Evolutionary conservation across 2,888 invertebrate species (phyloP).

Genomic region (Petrophora chlorosata): DNA sequence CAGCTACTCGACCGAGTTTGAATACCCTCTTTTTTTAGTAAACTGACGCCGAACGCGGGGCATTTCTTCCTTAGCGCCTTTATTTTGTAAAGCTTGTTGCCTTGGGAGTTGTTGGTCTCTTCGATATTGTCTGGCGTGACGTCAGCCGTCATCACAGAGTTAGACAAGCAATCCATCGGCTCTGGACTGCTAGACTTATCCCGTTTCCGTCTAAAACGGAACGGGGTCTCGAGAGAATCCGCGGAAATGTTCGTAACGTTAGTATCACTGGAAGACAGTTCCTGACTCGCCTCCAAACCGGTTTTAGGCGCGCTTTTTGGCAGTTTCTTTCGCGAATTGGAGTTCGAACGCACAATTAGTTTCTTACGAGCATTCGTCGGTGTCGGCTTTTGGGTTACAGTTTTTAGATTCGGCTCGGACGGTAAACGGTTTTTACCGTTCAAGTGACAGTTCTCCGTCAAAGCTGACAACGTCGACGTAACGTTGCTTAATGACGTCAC

Average conservation of each 20-base stretch:
- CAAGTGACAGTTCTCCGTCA: constrained; percentile 76
- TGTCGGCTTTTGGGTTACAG: constrained; percentile 51
- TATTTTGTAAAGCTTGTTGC: constrained; percentile 77
- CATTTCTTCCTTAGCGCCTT: constrained; percentile 77
- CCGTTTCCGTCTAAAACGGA: constrained; percentile 73
- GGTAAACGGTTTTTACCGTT: constrained; percentile 74
- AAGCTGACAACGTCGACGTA: constrained; percentile 70
- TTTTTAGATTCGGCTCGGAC: constrained; percentile 70
- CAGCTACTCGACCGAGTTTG: constrained; percentile 77
- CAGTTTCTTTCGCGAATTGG: constrained; percentile 70
- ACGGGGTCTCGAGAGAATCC: constrained; percentile 75
- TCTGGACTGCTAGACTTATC: constrained; percentile 76
- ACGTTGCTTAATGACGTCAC: constrained; percentile 52
- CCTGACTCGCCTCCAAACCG: constrained; percentile 64
- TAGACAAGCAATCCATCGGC: constrained; percentile 74
- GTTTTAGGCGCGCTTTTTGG: constrained; percentile 63
- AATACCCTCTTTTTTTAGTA: constrained; percentile 74
- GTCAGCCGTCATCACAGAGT: constrained; percentile 72
- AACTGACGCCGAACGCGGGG: constrained; percentile 68
- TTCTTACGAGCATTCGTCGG: constrained; percentile 66
- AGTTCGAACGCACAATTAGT: constrained; percentile 71
- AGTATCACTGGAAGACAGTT: constrained; percentile 78
- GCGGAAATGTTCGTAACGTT: constrained; percentile 78
- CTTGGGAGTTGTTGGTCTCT: constrained; percentile 76
- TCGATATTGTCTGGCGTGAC: constrained; percentile 75